Evolutionary conservation across 2,888 invertebrate genomes (phyloP), one percentile per base, ranked within the genome.

Genomic region (Pheosia gnoma): DNA sequence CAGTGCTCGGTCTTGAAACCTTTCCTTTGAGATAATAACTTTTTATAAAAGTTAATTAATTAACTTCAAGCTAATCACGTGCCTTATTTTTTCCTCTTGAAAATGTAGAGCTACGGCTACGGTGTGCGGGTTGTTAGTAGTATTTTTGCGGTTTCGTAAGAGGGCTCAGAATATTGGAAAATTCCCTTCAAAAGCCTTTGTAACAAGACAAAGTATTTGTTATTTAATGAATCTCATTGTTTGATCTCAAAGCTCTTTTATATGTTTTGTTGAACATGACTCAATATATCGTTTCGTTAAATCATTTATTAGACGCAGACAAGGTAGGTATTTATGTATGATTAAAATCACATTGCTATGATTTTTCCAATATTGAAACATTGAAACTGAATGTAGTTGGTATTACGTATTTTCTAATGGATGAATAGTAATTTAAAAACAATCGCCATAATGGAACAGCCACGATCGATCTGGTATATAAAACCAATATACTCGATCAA

Each of bases 211-310:
- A 61, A 63, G 67, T 68, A 67, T 66, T 75, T 71, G 52, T 61
- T 64, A 63, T 69, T 60, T 74, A 68, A 70, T 64, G 61, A 72
- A 65, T 66, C 63, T 67, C 63, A 67, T 72, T 72, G 69, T 75
- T 72, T 65, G 61, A 4, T 37, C 36, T 8, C 57, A 65, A 66
- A 60, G 51, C 55, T 67, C 57, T 65, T 67, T 72, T 58, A 63
- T 64, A 37, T 57, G 59, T 58, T 62, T 43, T 59, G 43, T 47
- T 52, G n/a, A 59, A 63, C 49, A 55, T 58, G 37, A 39, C 11
- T 51, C 13, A 8, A 51, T 51, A 51, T 25, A 25, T 3, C 13
- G 6, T 49, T 49, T 49, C 49, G 49, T 13, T 25, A 25, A 9
- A 47, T 47, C 47, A 47, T 47, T 47, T 47, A 45, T 45, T 8